These are phyloP conservation scores for Brachypteracias leptosomus DNA, from an alignment of 2,113 vertebrate species.

Conservation along the genomic window DNA sequence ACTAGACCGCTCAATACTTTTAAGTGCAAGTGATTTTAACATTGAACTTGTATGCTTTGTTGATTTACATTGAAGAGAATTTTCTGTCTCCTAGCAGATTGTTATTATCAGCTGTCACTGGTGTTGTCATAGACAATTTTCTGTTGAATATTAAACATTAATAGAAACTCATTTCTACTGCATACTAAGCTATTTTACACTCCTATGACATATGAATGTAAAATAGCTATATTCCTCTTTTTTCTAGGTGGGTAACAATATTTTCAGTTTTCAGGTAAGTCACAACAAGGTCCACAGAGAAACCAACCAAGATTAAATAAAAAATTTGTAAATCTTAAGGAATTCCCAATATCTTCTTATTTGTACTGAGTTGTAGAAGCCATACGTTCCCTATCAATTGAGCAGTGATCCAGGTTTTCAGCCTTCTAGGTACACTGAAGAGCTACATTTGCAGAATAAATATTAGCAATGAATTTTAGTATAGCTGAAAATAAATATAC, in stretches of 20 bases:
- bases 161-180: background rate
- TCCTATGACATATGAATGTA: background rate
- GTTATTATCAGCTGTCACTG: background rate
- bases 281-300: background rate
- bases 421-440: background rate
- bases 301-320: background rate
- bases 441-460: background rate
- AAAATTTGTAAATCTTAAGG: background rate
- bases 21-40: background rate
- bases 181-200: background rate
- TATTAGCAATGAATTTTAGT: constrained; percentile 15
- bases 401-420: background rate
- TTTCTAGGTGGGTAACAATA: background rate
- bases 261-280: background rate
- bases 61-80: background rate
- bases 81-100: background rate
- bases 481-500: background rate
- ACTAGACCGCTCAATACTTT: background rate
- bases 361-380: background rate
- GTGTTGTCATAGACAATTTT: background rate
- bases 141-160: background rate
- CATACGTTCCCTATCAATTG: background rate
- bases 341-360: background rate
- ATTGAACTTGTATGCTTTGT: background rate
- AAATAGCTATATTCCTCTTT: background rate